Conservation (phyloP, 1,140 invertebrate genomes). For the Drosophila pruinosa region DNA sequence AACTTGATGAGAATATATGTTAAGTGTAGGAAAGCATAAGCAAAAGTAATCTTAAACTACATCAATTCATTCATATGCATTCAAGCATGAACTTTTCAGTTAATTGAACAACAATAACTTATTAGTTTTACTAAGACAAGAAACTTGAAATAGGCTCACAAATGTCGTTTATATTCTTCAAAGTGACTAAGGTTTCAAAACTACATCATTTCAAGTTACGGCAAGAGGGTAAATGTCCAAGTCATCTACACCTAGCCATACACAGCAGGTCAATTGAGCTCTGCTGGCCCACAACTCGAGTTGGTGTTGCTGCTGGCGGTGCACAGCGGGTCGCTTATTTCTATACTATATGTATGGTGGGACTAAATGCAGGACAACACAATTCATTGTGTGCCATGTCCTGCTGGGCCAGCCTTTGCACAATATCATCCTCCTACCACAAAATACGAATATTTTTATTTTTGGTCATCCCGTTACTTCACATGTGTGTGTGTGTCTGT, state of each 20-base stretch:
- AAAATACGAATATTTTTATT: conserved; percentile 57
- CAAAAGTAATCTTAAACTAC: no score
- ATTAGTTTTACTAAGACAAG: neutral
- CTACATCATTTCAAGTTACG: conserved; percentile 13
- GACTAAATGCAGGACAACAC: conserved; percentile 76
- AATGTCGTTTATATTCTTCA: conserved; percentile 6
- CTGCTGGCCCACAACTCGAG: neutral
- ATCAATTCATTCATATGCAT: no score
- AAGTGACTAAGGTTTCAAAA: neutral
- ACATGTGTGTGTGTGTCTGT: neutral
- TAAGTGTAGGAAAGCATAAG: no score
- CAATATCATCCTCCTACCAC: conserved; percentile 11
- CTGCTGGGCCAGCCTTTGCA: conserved; percentile 50
- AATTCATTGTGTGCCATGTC: conserved; percentile 77
- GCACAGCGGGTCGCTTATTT: conserved; percentile 19
- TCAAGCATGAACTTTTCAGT: neutral
- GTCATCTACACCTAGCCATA: conserved; percentile 10
- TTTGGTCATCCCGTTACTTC: conserved; percentile 48
- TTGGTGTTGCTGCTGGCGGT: neutral
- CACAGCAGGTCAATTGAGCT: conserved; percentile 29
- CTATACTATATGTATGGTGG: conserved; percentile 34
- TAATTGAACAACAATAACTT: conserved; percentile 14
- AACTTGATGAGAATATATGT: neutral
- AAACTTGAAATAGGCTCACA: neutral
- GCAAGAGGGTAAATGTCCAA: conserved; percentile 7